These are phyloP conservation scores for Phytoseiulus persimilis DNA, from an alignment of 2,888 invertebrate species.

Conservation along the genomic window DNA sequence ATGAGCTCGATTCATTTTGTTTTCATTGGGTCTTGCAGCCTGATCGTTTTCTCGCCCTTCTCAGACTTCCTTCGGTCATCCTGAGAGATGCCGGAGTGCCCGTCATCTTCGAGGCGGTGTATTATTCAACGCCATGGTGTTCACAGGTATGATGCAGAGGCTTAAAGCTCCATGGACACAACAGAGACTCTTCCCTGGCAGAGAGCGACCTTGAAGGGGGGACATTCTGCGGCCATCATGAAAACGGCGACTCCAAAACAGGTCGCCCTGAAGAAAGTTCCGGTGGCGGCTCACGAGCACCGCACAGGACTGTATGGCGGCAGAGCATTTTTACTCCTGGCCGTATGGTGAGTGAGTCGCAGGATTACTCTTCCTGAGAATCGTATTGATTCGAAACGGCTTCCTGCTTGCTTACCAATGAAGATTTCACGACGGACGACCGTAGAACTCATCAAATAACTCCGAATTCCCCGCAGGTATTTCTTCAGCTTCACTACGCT, in stretches of 20 bases:
- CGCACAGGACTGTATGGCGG: constrained; percentile 22
- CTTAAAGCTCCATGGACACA: background rate
- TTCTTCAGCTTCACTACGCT: constrained; percentile 68
- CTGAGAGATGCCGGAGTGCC: no score
- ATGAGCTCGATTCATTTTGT: no score
- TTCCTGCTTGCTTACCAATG: no score
- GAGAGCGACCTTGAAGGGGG: background rate
- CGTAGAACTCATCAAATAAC: no score
- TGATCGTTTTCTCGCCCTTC: no score
- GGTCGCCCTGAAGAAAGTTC: constrained; percentile 10
- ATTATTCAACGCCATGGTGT: background rate
- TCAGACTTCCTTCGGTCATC: no score
- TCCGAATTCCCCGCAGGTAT: constrained; percentile 54
- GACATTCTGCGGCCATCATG: background rate
- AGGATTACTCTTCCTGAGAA: background rate
- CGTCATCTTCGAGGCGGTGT: background rate
- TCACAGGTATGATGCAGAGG: background rate
- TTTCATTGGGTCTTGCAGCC: no score
- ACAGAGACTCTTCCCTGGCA: background rate
- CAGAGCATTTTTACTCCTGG: constrained; percentile 13
- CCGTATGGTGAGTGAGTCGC: background rate
- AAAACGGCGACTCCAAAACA: background rate
- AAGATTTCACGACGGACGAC: no score
- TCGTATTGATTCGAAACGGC: no score
- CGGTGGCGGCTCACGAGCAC: constrained; percentile 5